Evolutionary conservation across 2,113 vertebrate genomes (phyloP), one percentile per base, ranked within the genome.

Genomic region (Sula dactylatra): DNA sequence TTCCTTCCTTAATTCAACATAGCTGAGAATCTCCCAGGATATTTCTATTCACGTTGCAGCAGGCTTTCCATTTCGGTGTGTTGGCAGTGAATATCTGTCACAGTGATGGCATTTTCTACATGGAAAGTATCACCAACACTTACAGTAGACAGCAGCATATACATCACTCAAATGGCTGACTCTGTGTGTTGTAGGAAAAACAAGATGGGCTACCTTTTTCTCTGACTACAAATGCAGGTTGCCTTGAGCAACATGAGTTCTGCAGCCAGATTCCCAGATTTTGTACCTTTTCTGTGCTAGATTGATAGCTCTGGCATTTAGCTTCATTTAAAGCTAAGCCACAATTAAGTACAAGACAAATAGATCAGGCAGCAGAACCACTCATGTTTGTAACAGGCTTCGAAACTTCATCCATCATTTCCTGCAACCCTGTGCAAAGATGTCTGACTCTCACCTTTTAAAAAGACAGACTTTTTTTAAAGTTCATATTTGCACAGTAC

Each of bases 341-440:
- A 81, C 78, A 96, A 91, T 76, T 91, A 95, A 89, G 42, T 86
- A 72, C 42, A 32, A 91, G 96, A 49, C 64, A 87, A 94, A 94
- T 17, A 92, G 61, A 89, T 79, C 81, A 81, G 49, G 58, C 31
- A 80, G 86, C 62, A 73, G 73, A 82, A 66, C 45, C 24, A 85
- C 45, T 94, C 49, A 38, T 21, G 12, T 34, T 87, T 1, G 1
- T 70, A 91, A 86, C 66, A 80, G 59, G 77, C 81, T 92, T 82
- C 83, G 62, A 82, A 82, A 89, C 81, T 85, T 80, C 83, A 95
- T 80, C 58, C 62, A 79, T 91, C 54, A 72, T 70, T 76, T 92
- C 56, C 73, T 52, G 36, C 19, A 94, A 52, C n/a, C 91, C 40
- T 10, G 6, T 86, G 69, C 77, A 70, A 80, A 86, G 78, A 34